Conservation (phyloP, 2,797 vertebrate genomes). For the Myotis findleyi region DNA sequence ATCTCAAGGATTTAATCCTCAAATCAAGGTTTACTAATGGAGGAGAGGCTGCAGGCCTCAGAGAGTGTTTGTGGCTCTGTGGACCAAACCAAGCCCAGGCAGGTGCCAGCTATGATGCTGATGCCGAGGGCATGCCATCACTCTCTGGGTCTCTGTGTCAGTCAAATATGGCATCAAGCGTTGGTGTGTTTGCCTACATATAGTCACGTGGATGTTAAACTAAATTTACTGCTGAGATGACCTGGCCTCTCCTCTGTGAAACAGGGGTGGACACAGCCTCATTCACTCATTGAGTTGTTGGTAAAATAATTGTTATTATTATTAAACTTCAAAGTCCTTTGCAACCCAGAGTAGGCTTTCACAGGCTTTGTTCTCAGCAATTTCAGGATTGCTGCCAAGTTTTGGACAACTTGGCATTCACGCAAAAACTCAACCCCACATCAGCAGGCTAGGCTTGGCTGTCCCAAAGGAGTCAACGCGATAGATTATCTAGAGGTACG, state of each 20-base stretch:
- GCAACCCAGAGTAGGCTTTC: not conserved
- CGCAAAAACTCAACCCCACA: slow-evolving; percentile 16
- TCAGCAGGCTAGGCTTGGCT: slow-evolving; percentile 45
- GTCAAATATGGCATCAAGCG: not conserved
- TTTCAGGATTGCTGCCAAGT: slow-evolving; percentile 23
- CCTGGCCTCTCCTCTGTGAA: not conserved
- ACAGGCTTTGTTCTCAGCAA: slow-evolving; percentile 40
- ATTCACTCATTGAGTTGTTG: not conserved
- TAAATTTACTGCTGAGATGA: slow-evolving; percentile 5
- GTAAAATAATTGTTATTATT: not conserved
- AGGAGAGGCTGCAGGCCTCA: not conserved
- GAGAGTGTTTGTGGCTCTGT: not conserved
- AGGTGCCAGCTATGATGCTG: not conserved
- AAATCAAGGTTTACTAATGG: not conserved
- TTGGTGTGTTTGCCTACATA: not conserved
- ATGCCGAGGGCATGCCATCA: not conserved
- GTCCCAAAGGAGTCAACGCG: not conserved
- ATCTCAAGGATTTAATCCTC: not conserved
- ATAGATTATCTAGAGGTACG: slow-evolving; percentile 62
- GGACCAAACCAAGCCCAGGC: not conserved
- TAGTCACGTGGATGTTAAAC: not conserved
- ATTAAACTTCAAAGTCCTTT: not conserved
- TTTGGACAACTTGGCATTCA: slow-evolving; percentile 62
- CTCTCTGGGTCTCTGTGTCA: not conserved
- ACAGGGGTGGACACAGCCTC: not conserved